Base-by-base conservation (phyloP, 30 jellyfish, hydroid and myxozoan genomes). In the Clytia hemisphaerica region DNA sequence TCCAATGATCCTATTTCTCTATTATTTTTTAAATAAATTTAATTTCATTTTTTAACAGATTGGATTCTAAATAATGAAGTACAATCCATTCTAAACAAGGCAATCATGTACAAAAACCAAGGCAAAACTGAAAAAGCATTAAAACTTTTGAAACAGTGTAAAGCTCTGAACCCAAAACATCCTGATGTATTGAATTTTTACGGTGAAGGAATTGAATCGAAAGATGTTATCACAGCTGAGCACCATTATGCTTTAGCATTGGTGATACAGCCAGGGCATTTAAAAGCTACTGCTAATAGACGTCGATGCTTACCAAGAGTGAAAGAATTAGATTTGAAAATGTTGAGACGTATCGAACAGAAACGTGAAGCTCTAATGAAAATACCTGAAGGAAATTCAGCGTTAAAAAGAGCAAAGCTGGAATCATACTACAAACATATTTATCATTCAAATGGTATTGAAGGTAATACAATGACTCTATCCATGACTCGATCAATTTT, bases 381-480 rank as follows among this genome's bases (percentile, higher is more conserved):
- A 44, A 88, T 88, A 0, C 97, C 97, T 0, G 95, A 88, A 55
- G 97, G 97, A 1, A 88, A 88, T 55, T 68, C 92, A 3, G 97
- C 97, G 21, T 60, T 88, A 46, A 84, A 68, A 54, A 73, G 97
- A 0, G 95, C 97, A 0, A 88, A 88, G 58, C 75, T 80, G 73
- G 97, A 88, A 53, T 92, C 94, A 0, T 88, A 88, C 45, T 88
- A 78, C 60, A 66, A 71, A 55, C 92, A 88, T 50, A 88, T 88
- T 7, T 88, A 88, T 49, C 97, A 88, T 63, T 61, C 95, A 6
- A 88, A 88, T 71, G 97, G 94, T 3, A 88, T 88, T 25, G 97
- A 88, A 75, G 97, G 97, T 18, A 88, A 88, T 78, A 88, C 97
- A 33, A 79, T 88, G 97, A 88, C 97, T 7, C 59, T 88, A n/a